Percentiles rank a stretch among this genome's conserved stretches.
Conservation (phyloP, 2,797 vertebrate species). For the Prunella strophiata region DNA sequence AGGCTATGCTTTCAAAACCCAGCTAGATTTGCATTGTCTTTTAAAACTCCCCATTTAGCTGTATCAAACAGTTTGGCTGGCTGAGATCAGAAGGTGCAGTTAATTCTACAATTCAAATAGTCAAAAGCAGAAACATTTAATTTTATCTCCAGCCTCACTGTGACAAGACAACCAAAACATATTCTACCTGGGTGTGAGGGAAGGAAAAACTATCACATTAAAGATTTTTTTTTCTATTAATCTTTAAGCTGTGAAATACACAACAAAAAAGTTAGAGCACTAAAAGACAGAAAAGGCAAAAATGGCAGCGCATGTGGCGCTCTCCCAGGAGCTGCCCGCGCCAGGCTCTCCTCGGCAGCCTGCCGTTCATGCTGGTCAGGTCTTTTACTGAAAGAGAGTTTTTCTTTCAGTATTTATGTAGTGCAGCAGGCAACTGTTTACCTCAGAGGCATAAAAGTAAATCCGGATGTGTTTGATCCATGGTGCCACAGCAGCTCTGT, state of each 20-base stretch:
- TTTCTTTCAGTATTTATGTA: conserved; percentile 68
- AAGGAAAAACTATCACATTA: not conserved
- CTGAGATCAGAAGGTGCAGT: not conserved
- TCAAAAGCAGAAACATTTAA: not conserved
- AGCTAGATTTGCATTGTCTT: not conserved
- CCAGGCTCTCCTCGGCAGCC: conserved; percentile 25
- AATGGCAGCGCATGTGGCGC: not conserved
- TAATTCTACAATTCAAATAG: not conserved
- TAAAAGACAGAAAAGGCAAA: conserved; percentile 41
- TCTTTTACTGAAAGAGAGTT: conserved; percentile 54
- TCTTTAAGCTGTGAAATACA: conserved; percentile 26
- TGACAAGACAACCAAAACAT: not conserved
- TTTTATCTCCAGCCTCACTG: conserved; percentile 3
- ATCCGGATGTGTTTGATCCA: conserved; percentile 53
- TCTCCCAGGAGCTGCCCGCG: conserved; percentile 13
- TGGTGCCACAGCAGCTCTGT: conserved; percentile 30
- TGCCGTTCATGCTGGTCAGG: conserved; percentile 56
- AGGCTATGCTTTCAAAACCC: not conserved
- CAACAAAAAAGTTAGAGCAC: not conserved
- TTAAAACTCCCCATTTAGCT: not conserved
- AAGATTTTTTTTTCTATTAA: not conserved
- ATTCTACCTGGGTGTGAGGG: not conserved
- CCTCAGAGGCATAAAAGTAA: conserved; percentile 65
- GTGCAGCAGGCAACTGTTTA: conserved; percentile 69
- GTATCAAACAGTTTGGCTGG: not conserved